A percentile compares a stretch with the other conserved stretches of the same genome.
Conservation (phyloP, 2,797 vertebrate species). For the Ciconia nigra region DNA sequence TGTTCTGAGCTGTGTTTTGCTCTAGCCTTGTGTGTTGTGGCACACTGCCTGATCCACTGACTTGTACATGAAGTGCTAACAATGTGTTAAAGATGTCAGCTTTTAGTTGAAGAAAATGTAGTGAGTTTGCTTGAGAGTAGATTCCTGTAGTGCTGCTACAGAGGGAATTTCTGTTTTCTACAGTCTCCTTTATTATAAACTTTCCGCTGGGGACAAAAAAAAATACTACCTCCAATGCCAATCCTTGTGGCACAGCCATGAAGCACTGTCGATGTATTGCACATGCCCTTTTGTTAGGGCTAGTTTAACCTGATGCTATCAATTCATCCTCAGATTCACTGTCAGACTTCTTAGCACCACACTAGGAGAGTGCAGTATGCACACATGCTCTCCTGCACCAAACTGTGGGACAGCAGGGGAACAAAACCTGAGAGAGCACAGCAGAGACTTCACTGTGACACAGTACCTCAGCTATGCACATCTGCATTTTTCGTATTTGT, state of each 20-base stretch:
- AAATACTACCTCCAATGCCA: conserved; percentile 28
- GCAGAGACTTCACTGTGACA: neutral
- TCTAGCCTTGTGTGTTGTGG: neutral
- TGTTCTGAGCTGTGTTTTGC: neutral
- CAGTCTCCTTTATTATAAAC: neutral
- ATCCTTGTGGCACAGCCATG: neutral
- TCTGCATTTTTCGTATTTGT: neutral
- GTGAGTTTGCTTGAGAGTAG: neutral
- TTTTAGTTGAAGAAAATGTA: conserved; percentile 5
- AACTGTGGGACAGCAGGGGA: neutral
- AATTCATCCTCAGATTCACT: neutral
- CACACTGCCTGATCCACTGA: neutral
- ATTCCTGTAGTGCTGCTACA: neutral
- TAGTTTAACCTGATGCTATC: neutral
- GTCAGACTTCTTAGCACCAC: neutral
- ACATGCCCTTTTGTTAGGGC: neutral
- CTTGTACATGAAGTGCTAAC: neutral
- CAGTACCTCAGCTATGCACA: neutral
- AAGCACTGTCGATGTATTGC: neutral
- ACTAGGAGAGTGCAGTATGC: neutral
- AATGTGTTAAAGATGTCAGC: neutral
- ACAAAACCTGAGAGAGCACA: neutral
- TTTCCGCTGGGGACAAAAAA: neutral
- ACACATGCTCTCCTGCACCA: neutral
- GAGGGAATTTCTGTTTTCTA: neutral